phyloP scores from a whole-genome alignment of 2,797 vertebrate genomes.

The Aselliscus stoliczkanus region DNA sequence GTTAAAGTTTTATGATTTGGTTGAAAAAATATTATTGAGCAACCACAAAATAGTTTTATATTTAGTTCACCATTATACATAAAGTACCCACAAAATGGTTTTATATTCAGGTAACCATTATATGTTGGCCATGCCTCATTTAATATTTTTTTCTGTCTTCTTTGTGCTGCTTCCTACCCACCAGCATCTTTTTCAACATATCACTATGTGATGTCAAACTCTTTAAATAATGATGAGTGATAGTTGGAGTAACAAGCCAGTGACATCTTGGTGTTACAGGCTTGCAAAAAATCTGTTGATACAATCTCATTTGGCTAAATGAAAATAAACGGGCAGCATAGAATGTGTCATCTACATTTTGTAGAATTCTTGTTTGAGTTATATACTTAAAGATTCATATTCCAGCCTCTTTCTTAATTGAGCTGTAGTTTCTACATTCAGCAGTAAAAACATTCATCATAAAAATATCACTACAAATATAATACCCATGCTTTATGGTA shows the following conservation, averaged over 20 bases:
- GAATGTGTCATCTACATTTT: not conserved
- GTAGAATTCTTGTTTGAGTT: conserved; percentile 8
- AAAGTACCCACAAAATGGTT: conserved; percentile 8
- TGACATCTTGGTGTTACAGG: not conserved
- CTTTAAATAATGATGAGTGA: conserved; percentile 48
- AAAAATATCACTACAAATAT: not conserved
- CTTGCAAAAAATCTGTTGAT: not conserved
- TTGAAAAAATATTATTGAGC: conserved; percentile 50
- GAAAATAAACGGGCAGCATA: not conserved
- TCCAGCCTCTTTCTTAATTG: not conserved
- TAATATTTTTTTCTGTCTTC: conserved; percentile 49
- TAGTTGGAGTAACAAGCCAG: not conserved
- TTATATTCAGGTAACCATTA: conserved; percentile 52
- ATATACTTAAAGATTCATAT: not conserved
- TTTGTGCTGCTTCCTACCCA: not conserved
- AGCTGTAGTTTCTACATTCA: not conserved
- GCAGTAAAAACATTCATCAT: not conserved
- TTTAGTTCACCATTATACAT: conserved; percentile 19
- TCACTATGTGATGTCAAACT: conserved; percentile 25
- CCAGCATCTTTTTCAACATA: conserved; percentile 18
- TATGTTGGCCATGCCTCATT: conserved; percentile 42
- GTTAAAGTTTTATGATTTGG: conserved; percentile 35
- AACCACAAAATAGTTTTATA: conserved; percentile 35
- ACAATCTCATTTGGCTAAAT: not conserved
- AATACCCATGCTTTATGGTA: not conserved